A percentile compares a stretch with the other conserved stretches of the same genome.
These are phyloP conservation scores for Serinus canaria DNA, from an alignment of 2,113 vertebrate species.

Conservation along the genomic window DNA sequence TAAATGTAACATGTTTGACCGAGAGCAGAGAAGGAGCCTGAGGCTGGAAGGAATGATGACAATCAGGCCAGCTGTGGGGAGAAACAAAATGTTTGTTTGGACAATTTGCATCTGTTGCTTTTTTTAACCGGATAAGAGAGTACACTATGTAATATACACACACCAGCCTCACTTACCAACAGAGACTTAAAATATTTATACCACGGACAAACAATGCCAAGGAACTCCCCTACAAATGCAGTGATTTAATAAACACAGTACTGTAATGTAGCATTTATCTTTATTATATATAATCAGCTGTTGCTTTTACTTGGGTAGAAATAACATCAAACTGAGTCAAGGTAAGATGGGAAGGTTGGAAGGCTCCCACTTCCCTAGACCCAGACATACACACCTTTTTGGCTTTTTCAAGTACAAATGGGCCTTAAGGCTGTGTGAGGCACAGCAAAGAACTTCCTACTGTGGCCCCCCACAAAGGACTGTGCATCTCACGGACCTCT, in stretches of 20 bases:
- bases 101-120: constrained; percentile 75
- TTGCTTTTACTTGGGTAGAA: constrained; percentile 49
- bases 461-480: not conserved
- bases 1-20: not conserved
- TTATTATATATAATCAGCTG: constrained; percentile 63
- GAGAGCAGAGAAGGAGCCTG: not conserved
- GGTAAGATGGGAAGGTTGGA: constrained; percentile 36
- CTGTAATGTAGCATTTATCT: constrained; percentile 66
- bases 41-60: constrained; percentile 18
- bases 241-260: constrained; percentile 72
- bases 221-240: constrained; percentile 67
- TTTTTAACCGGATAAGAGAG: constrained; percentile 69
- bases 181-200: constrained; percentile 80
- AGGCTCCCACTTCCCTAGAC: constrained; percentile 3
- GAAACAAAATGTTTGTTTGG: constrained; percentile 78
- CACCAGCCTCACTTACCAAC: constrained; percentile 67
- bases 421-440: not conserved
- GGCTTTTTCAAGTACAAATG: not conserved
- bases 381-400: constrained; percentile 36
- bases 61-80: constrained; percentile 61
- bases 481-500: not conserved
- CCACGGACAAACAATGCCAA: constrained; percentile 70
- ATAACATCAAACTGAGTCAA: constrained; percentile 21
- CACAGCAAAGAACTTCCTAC: not conserved
- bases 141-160: constrained; percentile 71